phyloP scores from a whole-genome alignment of 2,113 vertebrate genomes.

The Syrrhaptes paradoxus region DNA sequence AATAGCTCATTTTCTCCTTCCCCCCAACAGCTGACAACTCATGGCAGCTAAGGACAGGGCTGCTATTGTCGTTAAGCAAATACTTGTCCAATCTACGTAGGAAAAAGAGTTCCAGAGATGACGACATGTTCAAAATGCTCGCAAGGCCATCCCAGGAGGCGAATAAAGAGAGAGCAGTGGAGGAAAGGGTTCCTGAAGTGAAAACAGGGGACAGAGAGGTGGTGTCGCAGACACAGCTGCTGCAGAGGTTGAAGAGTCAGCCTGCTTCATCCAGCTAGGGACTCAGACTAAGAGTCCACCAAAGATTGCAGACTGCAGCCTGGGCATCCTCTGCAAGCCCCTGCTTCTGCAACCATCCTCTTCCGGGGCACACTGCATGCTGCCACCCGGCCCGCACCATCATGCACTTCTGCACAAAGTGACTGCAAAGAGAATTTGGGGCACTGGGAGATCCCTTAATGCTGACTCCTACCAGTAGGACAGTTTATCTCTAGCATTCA shows the following conservation, averaged over 20 bases:
- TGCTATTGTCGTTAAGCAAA: constrained; percentile 66
- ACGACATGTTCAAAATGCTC: constrained; percentile 47
- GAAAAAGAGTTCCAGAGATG: constrained; percentile 58
- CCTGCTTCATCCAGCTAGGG: neutral
- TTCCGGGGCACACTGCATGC: fast-evolving
- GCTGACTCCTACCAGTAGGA: neutral
- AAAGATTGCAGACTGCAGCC: neutral
- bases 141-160: constrained; percentile 48
- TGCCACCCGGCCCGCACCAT: fast-evolving
- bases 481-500: neutral
- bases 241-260: neutral
- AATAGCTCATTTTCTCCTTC: constrained; percentile 61
- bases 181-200: constrained; percentile 40
- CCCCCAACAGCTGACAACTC: constrained; percentile 64
- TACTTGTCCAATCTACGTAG: constrained; percentile 54
- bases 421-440: neutral
- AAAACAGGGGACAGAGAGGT: constrained; percentile 8
- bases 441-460: neutral
- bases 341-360: neutral
- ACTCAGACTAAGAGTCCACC: neutral
- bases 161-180: constrained; percentile 56
- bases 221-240: neutral
- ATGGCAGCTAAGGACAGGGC: constrained; percentile 66
- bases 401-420: neutral
- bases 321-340: neutral